These are phyloP conservation scores for Gastrophryne carolinensis DNA, from an alignment of 2,797 vertebrate species.

Conservation along the genomic window DNA sequence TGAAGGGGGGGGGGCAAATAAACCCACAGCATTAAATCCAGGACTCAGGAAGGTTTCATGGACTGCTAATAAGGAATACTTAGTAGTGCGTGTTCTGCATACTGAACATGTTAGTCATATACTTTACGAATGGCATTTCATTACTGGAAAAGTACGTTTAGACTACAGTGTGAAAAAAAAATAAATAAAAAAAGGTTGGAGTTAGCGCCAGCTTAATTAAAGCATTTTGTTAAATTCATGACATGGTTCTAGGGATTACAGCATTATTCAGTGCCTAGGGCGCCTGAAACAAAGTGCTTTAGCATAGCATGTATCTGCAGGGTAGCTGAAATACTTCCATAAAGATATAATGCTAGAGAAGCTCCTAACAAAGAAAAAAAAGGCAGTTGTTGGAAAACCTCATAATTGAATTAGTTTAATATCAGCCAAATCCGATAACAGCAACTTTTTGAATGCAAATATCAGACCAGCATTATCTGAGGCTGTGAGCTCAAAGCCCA, in stretches of 20 bases:
- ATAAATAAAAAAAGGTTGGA: constrained; percentile 56
- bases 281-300: constrained; percentile 18
- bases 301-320: constrained; percentile 16
- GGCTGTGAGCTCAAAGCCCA: too few relatives aligned
- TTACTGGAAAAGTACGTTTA: neutral
- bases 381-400: constrained; percentile 7
- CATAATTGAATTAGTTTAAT: constrained; percentile 11
- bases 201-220: constrained; percentile 61
- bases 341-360: constrained; percentile 11
- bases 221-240: constrained; percentile 56
- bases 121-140: constrained; percentile 30
- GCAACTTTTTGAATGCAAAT: neutral
- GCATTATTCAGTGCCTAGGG: constrained; percentile 55
- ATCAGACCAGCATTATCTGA: neutral
- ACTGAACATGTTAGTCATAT: neutral
- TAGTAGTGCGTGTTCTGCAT: too few relatives aligned
- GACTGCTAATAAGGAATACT: too few relatives aligned
- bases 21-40: too few relatives aligned
- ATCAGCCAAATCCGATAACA: neutral
- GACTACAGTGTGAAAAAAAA: too few relatives aligned
- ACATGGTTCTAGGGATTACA: constrained; percentile 66
- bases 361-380: constrained; percentile 16
- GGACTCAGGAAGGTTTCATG: too few relatives aligned
- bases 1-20: too few relatives aligned
- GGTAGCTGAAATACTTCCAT: constrained; percentile 22